phyloP scores from a whole-genome alignment of 2,797 vertebrate species.

The Pitangus sulphuratus region DNA sequence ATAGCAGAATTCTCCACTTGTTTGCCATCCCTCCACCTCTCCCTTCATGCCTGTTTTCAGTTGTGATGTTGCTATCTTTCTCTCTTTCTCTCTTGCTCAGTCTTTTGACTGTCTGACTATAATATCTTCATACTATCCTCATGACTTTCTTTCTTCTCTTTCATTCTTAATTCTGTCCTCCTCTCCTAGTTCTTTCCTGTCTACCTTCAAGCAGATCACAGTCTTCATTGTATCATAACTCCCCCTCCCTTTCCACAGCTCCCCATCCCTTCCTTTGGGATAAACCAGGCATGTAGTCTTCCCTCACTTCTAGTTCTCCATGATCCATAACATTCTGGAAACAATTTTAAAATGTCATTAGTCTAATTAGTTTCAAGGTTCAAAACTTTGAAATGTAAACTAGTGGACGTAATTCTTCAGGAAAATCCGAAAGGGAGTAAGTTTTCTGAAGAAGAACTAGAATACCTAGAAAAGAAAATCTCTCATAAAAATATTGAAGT shows the following conservation, averaged over 20 bases:
- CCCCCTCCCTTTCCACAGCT: background rate
- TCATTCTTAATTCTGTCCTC: background rate
- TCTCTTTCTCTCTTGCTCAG: background rate
- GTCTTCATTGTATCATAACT: accelerated
- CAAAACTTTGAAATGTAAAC: background rate
- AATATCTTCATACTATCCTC: background rate
- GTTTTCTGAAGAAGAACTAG: background rate
- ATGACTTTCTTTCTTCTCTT: background rate
- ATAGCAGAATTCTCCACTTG: background rate
- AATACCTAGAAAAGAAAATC: background rate
- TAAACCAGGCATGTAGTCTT: background rate
- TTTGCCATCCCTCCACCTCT: background rate
- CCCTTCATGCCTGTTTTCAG: background rate
- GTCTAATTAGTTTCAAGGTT: background rate
- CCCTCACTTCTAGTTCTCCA: background rate
- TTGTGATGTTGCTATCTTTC: background rate
- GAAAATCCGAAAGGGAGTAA: background rate
- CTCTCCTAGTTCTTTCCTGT: background rate
- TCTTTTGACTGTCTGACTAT: background rate
- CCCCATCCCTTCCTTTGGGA: background rate
- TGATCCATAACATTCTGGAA: background rate
- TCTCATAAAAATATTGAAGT: background rate
- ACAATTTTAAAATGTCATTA: background rate
- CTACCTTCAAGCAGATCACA: background rate
- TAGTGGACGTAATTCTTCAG: background rate